These are phyloP conservation scores for Hozukius guyotensis DNA, from an alignment of 2,797 vertebrate genomes.

Conservation along the genomic window DNA sequence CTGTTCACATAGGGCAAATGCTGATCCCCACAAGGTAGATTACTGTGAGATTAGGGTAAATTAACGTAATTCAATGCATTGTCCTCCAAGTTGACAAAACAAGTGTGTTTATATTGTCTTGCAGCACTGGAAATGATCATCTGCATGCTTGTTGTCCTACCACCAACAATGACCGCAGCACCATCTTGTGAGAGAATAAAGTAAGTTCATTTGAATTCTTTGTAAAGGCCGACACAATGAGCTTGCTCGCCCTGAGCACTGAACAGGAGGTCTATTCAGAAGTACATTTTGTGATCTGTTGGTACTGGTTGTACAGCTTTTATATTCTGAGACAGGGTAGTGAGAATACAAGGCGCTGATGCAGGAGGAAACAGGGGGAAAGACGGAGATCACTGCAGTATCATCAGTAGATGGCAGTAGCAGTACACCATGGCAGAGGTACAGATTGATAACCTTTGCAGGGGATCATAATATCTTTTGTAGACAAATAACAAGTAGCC, in stretches of 20 bases:
- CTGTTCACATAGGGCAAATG: background rate
- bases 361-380: background rate
- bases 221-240: background rate
- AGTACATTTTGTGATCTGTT: slow-evolving; percentile 25
- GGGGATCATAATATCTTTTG: slow-evolving; percentile 27
- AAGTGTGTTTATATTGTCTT: background rate
- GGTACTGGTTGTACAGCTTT: background rate
- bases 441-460: slow-evolving; percentile 28
- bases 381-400: background rate
- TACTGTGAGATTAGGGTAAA: background rate
- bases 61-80: background rate
- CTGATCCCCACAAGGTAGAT: background rate
- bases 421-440: slow-evolving; percentile 49
- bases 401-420: slow-evolving; percentile 78
- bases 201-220: slow-evolving; percentile 25
- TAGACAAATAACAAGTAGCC: slow-evolving; percentile 42
- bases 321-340: background rate
- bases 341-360: background rate
- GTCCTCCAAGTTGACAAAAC: background rate
- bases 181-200: slow-evolving; percentile 66
- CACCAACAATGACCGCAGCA: slow-evolving; percentile 40
- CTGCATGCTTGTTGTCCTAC: background rate
- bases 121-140: background rate
- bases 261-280: slow-evolving; percentile 15
- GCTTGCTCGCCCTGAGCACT: background rate